These are phyloP conservation scores for Dendrolimus pini DNA, from an alignment of 2,888 invertebrate species.

Conservation along the genomic window DNA sequence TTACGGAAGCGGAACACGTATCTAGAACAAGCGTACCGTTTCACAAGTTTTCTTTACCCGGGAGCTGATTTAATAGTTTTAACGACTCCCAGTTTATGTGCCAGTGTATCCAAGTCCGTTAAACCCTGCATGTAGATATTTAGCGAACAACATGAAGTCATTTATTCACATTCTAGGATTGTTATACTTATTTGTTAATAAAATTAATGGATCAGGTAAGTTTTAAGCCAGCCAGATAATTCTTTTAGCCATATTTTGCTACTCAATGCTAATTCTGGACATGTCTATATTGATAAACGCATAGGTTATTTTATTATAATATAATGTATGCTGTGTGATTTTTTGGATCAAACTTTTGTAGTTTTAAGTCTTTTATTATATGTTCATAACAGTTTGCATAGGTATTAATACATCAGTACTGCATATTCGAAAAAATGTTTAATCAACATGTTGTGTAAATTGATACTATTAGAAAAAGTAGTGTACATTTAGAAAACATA, in stretches of 20 bases:
- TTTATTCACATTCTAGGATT: background rate
- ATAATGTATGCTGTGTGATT: too few relatives aligned
- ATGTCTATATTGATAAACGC: too few relatives aligned
- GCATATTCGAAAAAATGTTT: too few relatives aligned
- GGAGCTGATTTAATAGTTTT: background rate
- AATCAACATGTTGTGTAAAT: too few relatives aligned
- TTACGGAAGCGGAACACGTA: slow-evolving; percentile 43
- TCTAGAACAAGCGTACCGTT: slow-evolving; percentile 40
- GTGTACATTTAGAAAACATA: too few relatives aligned
- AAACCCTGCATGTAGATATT: background rate
- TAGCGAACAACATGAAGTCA: background rate
- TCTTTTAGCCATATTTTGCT: background rate
- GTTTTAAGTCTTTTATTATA: too few relatives aligned
- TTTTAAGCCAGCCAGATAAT: background rate
- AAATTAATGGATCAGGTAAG: background rate
- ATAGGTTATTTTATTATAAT: too few relatives aligned
- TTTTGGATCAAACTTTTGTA: too few relatives aligned
- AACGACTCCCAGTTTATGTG: background rate
- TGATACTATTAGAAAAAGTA: too few relatives aligned
- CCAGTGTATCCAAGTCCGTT: background rate
- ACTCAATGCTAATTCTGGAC: background rate
- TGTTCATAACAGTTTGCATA: too few relatives aligned
- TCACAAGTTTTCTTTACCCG: slow-evolving; percentile 29
- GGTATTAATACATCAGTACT: too few relatives aligned
- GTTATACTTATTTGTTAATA: background rate